Evolutionary conservation across 2,797 vertebrate species (phyloP).

Genomic region (Leucoraja ocellata): DNA sequence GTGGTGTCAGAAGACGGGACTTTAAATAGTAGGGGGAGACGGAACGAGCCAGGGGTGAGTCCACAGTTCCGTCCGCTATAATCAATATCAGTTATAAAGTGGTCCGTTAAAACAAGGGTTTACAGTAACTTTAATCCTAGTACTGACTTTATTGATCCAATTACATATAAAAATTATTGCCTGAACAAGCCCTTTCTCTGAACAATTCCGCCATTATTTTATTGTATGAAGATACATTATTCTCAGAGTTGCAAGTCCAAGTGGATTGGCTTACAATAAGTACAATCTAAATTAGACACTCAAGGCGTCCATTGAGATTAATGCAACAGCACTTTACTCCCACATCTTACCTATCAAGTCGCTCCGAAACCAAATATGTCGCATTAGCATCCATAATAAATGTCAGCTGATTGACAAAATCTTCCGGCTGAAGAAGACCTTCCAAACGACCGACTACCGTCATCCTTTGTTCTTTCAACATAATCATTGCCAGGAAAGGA

Average conservation of each 20-base stretch:
- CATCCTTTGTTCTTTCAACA: conserved; percentile 96
- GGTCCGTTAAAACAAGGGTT: too few relatives aligned
- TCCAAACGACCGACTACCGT: conserved; percentile 92
- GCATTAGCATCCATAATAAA: conserved; percentile 98
- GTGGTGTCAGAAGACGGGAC: too few relatives aligned
- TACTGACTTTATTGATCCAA: not conserved
- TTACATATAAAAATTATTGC: not conserved
- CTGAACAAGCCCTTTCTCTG: not conserved
- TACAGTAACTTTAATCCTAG: not conserved
- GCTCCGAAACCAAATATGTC: conserved; percentile 89
- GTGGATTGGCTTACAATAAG: not conserved
- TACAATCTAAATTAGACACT: not conserved
- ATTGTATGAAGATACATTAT: not conserved
- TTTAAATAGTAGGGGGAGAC: too few relatives aligned
- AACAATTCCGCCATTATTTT: not conserved
- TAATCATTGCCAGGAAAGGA: conserved; percentile 95
- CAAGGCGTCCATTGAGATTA: not conserved
- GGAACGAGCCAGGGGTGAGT: too few relatives aligned
- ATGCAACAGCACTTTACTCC: not conserved
- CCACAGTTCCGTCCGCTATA: too few relatives aligned
- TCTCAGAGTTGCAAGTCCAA: not conserved
- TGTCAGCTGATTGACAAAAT: conserved; percentile 89
- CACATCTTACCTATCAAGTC: conserved; percentile 76
- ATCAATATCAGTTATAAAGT: too few relatives aligned
- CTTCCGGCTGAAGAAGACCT: conserved; percentile 90